A percentile compares a stretch with the other conserved stretches of the same genome.
Evolutionary conservation across 2,113 vertebrate species (phyloP).

Genomic region (Harpagus bidentatus): DNA sequence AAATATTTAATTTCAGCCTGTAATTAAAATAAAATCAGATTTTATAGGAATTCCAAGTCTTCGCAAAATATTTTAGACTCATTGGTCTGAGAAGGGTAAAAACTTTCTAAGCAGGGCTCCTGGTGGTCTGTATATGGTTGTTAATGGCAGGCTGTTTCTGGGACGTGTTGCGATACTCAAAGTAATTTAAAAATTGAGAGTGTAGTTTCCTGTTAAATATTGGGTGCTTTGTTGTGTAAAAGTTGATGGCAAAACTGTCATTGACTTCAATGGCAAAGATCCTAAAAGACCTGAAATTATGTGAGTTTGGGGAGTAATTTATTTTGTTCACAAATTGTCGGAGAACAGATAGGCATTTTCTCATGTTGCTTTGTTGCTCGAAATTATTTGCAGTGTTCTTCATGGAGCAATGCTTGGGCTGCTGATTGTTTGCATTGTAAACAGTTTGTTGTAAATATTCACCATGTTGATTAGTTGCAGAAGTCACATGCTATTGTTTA

Average conservation of each 20-base stretch:
- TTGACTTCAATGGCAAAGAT: conserved; percentile 43
- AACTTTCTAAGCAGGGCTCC: background rate
- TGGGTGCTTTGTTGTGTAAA: background rate
- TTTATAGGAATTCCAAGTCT: background rate
- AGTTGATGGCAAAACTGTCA: conserved; percentile 27
- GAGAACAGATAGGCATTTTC: conserved; percentile 55
- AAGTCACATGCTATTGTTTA: conserved; percentile 28
- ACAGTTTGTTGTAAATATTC: conserved; percentile 60
- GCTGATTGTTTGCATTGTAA: conserved; percentile 55
- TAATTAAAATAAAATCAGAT: background rate
- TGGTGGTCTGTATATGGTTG: background rate
- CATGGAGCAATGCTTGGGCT: conserved; percentile 40
- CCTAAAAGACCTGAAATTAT: conserved; percentile 42
- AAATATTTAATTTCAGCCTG: background rate
- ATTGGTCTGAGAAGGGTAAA: background rate
- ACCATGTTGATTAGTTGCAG: conserved; percentile 34
- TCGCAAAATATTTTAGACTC: background rate
- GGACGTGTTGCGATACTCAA: background rate
- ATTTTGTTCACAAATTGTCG: conserved; percentile 47
- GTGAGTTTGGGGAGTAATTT: conserved; percentile 40
- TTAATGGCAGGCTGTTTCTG: background rate
- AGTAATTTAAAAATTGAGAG: background rate
- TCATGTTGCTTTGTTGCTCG: conserved; percentile 28
- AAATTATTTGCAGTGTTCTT: conserved; percentile 64
- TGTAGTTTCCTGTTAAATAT: background rate